phyloP scores from a whole-genome alignment of 2,113 vertebrate species.

The Tiliqua scincoides region DNA sequence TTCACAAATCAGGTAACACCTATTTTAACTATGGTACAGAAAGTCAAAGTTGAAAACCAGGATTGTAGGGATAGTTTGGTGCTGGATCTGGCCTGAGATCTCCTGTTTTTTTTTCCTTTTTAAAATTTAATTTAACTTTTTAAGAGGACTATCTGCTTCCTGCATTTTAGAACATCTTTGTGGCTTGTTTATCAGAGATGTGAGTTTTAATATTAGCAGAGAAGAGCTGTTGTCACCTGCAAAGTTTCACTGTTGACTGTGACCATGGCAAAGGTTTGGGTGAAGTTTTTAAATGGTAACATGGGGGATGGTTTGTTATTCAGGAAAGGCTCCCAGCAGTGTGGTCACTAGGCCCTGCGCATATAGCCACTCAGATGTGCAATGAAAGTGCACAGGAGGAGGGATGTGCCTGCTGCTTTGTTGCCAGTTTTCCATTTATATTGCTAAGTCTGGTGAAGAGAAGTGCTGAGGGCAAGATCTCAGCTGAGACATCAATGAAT shows the following conservation, averaged over 20 bases:
- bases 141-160: background rate
- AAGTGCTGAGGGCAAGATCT: background rate
- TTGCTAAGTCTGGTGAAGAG: background rate
- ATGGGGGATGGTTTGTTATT: background rate
- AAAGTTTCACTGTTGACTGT: background rate
- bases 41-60: background rate
- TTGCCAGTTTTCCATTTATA: background rate
- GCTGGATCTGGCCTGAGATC: background rate
- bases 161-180: background rate
- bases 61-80: background rate
- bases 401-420: too few relatives aligned
- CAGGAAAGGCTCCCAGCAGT: background rate
- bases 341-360: too few relatives aligned
- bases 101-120: background rate
- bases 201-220: background rate
- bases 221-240: background rate
- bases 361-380: too few relatives aligned
- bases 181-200: background rate
- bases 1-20: background rate
- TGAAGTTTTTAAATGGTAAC: background rate
- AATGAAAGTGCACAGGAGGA: too few relatives aligned
- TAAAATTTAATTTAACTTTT: too few relatives aligned
- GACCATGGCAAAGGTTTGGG: background rate
- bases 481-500: background rate
- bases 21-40: background rate